Percentiles rank a stretch among this genome's conserved stretches.
Evolutionary conservation across 2,888 invertebrate genomes (phyloP).

Genomic region (Drosophila robusta): DNA sequence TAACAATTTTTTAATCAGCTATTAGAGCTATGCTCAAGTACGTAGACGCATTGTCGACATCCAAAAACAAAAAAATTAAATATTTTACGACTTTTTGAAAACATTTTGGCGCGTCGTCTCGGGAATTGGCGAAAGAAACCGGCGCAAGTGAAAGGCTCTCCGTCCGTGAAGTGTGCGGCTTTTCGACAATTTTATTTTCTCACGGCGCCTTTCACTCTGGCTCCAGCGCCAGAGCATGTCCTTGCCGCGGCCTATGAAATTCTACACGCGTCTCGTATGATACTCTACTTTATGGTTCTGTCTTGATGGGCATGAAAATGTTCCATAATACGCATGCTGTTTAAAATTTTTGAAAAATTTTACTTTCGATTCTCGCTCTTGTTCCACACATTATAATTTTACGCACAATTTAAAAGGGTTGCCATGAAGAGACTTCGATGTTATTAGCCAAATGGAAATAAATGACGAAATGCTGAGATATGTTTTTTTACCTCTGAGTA

Average conservation of each 20-base stretch:
- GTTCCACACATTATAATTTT: constrained; percentile 50
- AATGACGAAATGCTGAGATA: constrained; percentile 1
- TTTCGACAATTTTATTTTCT: constrained; percentile 47
- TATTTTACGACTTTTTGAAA: constrained; percentile 59
- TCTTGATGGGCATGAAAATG: constrained; percentile 55
- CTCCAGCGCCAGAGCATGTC: constrained; percentile 36
- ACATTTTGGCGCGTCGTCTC: constrained; percentile 67
- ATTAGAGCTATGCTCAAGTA: constrained; percentile 57
- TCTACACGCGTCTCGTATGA: constrained; percentile 66
- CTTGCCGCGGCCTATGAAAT: constrained; percentile 60
- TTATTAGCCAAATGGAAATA: constrained; percentile 24
- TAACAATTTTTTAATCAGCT: constrained; percentile 71
- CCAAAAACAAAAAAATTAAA: not conserved
- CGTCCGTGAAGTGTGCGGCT: constrained; percentile 12
- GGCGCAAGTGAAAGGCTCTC: constrained; percentile 51
- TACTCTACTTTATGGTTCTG: constrained; percentile 50
- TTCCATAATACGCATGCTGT: constrained; percentile 54
- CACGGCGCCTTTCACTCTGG: constrained; percentile 52
- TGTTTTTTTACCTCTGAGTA: not conserved
- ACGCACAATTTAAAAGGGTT: constrained; percentile 51
- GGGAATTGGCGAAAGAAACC: constrained; percentile 59
- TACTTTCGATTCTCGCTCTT: constrained; percentile 35
- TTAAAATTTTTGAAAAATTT: constrained; percentile 47
- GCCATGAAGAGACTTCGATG: constrained; percentile 9
- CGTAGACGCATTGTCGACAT: constrained; percentile 31